Conservation (phyloP, 2,888 invertebrate genomes). For the Xylophagus ater region DNA sequence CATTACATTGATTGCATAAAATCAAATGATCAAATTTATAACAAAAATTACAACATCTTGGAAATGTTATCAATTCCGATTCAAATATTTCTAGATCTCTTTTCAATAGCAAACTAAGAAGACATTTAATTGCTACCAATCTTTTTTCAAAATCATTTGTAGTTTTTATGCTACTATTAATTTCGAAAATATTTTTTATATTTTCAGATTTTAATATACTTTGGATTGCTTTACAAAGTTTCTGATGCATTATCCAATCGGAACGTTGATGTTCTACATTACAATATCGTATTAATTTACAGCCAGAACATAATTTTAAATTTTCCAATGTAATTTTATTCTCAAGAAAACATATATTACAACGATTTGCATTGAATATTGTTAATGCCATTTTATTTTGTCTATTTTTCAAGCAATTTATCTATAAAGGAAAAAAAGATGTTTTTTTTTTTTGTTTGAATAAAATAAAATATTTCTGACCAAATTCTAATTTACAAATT, state of each 20-base stretch:
- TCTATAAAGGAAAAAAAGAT: background rate
- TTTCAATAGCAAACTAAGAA: slow-evolving; percentile 19
- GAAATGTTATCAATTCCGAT: slow-evolving; percentile 27
- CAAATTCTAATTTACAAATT: background rate
- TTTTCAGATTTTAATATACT: slow-evolving; percentile 18
- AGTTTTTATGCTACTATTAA: slow-evolving; percentile 20
- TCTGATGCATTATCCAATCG: slow-evolving; percentile 53
- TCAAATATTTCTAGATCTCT: slow-evolving; percentile 24
- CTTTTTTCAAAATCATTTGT: slow-evolving; percentile 20
- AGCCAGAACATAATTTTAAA: slow-evolving; percentile 45
- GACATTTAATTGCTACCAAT: slow-evolving; percentile 23
- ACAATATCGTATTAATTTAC: slow-evolving; percentile 52
- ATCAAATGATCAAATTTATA: slow-evolving; percentile 18
- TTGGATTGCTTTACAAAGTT: slow-evolving; percentile 41
- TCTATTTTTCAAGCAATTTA: too few species aligned
- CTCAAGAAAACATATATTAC: slow-evolving; percentile 11
- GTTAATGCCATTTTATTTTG: background rate
- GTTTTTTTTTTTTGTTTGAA: background rate
- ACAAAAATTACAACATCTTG: slow-evolving; percentile 27
- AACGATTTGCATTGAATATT: slow-evolving; percentile 9
- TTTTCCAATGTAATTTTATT: background rate
- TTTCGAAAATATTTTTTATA: slow-evolving; percentile 21
- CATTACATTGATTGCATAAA: slow-evolving; percentile 6
- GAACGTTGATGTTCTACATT: slow-evolving; percentile 50
- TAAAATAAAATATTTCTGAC: background rate